Conservation (phyloP, 2,113 vertebrate genomes). For the Machaerirhynchus nigripectus region DNA sequence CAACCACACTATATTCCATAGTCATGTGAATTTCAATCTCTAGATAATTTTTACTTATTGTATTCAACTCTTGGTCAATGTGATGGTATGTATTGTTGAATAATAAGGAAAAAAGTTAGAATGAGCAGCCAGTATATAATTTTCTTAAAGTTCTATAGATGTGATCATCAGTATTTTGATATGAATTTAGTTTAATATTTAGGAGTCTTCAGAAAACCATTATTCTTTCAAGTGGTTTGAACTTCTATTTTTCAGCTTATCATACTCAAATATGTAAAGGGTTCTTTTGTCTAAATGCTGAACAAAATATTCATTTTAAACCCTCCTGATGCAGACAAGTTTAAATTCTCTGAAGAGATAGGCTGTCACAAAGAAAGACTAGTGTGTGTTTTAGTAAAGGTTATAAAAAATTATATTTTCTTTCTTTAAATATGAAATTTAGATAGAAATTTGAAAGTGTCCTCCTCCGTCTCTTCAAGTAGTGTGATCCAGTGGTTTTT, state of each 20-base stretch:
- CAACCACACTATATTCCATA: too few species aligned
- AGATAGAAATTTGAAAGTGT: background rate
- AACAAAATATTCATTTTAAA: slow-evolving; percentile 24
- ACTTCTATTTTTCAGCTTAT: slow-evolving; percentile 26
- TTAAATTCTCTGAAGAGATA: slow-evolving; percentile 12
- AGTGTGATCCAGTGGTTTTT: background rate
- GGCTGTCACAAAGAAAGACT: background rate
- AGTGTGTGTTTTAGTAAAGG: background rate
- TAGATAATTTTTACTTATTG: background rate
- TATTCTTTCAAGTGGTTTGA: slow-evolving; percentile 25
- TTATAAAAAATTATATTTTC: background rate
- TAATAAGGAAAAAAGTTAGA: background rate
- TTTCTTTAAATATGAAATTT: background rate
- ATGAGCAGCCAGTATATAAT: background rate
- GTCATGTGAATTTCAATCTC: background rate
- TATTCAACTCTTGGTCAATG: background rate
- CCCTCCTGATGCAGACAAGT: background rate
- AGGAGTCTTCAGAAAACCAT: background rate
- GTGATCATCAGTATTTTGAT: background rate
- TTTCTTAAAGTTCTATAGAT: background rate
- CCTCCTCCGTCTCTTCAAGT: background rate
- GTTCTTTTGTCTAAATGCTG: slow-evolving; percentile 5
- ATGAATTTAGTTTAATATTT: background rate
- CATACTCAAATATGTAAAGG: slow-evolving; percentile 3
- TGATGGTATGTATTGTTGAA: background rate